Percentiles rank a stretch among this genome's conserved stretches.
phyloP scores from a whole-genome alignment of 2,113 vertebrate genomes.

The Raja brachyura region DNA sequence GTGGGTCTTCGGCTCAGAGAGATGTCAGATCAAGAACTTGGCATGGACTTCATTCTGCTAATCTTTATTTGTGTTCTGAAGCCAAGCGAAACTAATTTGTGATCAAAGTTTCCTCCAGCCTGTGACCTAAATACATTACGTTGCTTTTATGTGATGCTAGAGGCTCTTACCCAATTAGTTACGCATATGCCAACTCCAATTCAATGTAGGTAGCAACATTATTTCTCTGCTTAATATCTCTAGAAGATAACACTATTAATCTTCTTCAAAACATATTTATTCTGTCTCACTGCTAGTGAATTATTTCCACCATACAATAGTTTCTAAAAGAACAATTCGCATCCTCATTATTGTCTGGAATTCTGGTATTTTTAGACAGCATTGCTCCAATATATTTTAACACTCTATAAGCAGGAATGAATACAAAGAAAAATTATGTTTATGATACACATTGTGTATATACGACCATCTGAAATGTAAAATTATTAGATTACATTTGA shows the following conservation, averaged over 20 bases:
- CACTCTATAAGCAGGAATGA: background rate
- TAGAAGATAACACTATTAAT: background rate
- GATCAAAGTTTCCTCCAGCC: background rate
- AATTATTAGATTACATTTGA: background rate
- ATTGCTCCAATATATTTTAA: background rate
- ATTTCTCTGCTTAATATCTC: background rate
- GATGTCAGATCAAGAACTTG: constrained; percentile 14
- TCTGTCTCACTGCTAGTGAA: background rate
- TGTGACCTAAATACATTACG: background rate
- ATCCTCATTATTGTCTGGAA: background rate
- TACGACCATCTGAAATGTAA: background rate
- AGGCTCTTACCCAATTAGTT: background rate
- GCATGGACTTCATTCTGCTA: background rate
- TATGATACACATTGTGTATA: background rate
- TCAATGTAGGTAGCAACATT: background rate
- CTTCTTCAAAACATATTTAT: background rate
- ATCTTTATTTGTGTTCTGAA: background rate
- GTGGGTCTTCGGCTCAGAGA: background rate
- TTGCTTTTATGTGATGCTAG: background rate
- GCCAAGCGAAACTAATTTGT: constrained; percentile 8
- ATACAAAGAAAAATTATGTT: background rate
- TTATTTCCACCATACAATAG: background rate
- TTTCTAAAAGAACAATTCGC: background rate
- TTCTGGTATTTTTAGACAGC: background rate
- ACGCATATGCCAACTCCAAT: background rate